A percentile compares a stretch with the other conserved stretches of the same genome.
phyloP scores from a whole-genome alignment of 1,140 invertebrate species.

The Trachymyrmex cornetzi region DNA sequence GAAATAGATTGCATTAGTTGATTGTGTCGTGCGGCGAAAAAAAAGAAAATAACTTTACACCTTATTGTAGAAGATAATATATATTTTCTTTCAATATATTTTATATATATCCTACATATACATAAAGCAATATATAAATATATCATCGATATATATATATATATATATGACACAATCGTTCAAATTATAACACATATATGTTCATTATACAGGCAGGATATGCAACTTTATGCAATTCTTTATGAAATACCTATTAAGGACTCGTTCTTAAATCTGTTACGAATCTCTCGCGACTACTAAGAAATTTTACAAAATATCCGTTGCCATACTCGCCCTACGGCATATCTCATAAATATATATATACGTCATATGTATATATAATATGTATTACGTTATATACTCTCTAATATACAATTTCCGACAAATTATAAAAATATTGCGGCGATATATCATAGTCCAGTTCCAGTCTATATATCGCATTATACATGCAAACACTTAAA shows the following conservation, averaged over 20 bases:
- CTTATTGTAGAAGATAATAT: conserved; percentile 77
- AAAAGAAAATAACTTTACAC: conserved; percentile 71
- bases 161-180: conserved; percentile 79
- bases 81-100: conserved; percentile 77
- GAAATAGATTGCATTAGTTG: conserved; percentile 67
- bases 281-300: conserved; percentile 71
- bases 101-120: conserved; percentile 80
- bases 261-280: conserved; percentile 68
- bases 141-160: conserved; percentile 78
- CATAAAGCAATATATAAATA: conserved; percentile 79
- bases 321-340: conserved; percentile 69
- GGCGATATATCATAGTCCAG: conserved; percentile 72
- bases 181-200: conserved; percentile 74
- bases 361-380: conserved; percentile 62
- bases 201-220: conserved; percentile 75
- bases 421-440: conserved; percentile 78
- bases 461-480: conserved; percentile 75
- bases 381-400: conserved; percentile 69
- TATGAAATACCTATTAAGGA: conserved; percentile 72
- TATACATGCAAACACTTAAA: conserved; percentile 52
- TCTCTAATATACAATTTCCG: conserved; percentile 71
- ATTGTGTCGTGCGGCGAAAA: conserved; percentile 46
- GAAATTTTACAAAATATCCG: conserved; percentile 77
- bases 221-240: conserved; percentile 77
- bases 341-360: conserved; percentile 71